Evolutionary conservation across 2,113 vertebrate species (phyloP).

Genomic region (Pogonocichla stellata): DNA sequence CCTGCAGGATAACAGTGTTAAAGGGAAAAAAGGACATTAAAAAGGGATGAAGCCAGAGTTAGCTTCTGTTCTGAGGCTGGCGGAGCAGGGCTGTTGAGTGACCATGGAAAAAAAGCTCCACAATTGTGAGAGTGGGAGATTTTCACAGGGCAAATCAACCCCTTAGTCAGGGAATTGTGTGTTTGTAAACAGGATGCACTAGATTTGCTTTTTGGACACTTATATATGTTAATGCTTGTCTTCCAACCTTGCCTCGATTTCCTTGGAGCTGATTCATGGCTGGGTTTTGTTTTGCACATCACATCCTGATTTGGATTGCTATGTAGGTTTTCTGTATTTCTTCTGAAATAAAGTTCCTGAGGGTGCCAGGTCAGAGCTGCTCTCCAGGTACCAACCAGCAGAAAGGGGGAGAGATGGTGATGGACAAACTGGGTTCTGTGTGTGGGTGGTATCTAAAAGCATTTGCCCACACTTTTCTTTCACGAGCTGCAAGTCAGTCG

Average conservation of each 20-base stretch:
- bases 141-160: neutral
- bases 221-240: neutral
- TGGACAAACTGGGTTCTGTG: neutral
- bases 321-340: neutral
- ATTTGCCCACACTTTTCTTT: neutral
- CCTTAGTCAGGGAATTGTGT: neutral
- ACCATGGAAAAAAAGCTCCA: neutral
- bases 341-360: neutral
- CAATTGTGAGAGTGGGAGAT: neutral
- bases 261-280: neutral
- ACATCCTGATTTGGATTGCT: neutral
- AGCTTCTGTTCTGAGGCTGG: neutral
- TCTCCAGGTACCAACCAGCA: neutral
- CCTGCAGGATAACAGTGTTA: too few relatives aligned
- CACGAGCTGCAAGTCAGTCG: accelerated
- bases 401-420: neutral
- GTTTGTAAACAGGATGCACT: neutral
- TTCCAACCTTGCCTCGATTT: neutral
- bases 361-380: neutral
- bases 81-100: neutral
- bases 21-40: neutral
- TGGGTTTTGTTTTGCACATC: neutral
- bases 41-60: neutral
- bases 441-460: neutral
- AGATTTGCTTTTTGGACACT: neutral